These are phyloP conservation scores for Drosophila willistoni DNA, from an alignment of 1,140 invertebrate genomes.

Conservation along the genomic window DNA sequence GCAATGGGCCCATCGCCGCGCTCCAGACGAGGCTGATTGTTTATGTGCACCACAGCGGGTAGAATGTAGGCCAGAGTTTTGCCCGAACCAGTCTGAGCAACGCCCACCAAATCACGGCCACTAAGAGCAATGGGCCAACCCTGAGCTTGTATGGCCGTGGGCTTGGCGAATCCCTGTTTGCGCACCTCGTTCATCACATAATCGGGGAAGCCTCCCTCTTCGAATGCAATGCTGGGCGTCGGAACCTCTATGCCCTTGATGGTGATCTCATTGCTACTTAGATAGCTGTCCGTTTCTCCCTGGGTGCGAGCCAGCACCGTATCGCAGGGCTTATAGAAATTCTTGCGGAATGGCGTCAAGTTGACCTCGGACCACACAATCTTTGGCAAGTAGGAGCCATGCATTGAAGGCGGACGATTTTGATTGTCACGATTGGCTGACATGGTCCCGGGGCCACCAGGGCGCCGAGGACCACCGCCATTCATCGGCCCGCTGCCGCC, in stretches of 20 bases:
- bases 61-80: slow-evolving; percentile 94
- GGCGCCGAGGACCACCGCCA: slow-evolving; percentile 43
- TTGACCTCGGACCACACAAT: slow-evolving; percentile 89
- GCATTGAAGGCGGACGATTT: slow-evolving; percentile 83
- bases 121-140: slow-evolving; percentile 97
- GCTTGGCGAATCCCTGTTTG: slow-evolving; percentile 92
- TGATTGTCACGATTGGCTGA: slow-evolving; percentile 46
- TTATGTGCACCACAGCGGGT: slow-evolving; percentile 96
- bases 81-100: slow-evolving; percentile 97
- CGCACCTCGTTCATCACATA: slow-evolving; percentile 91
- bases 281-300: slow-evolving; percentile 89
- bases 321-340: slow-evolving; percentile 94
- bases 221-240: slow-evolving; percentile 92
- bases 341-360: slow-evolving; percentile 95
- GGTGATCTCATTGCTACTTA: slow-evolving; percentile 91
- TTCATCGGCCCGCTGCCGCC: slow-evolving; percentile 53
- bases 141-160: slow-evolving; percentile 95
- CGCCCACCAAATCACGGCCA: slow-evolving; percentile 96
- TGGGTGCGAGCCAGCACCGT: slow-evolving; percentile 88
- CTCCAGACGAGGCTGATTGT: slow-evolving; percentile 92
- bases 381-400: slow-evolving; percentile 89
- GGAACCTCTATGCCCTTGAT: slow-evolving; percentile 91
- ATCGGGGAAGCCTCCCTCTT: slow-evolving; percentile 92
- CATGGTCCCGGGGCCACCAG: slow-evolving; percentile 43
- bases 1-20: slow-evolving; percentile 93